phyloP scores from a whole-genome alignment of 2,888 invertebrate genomes.

The Encarsia formosa region DNA sequence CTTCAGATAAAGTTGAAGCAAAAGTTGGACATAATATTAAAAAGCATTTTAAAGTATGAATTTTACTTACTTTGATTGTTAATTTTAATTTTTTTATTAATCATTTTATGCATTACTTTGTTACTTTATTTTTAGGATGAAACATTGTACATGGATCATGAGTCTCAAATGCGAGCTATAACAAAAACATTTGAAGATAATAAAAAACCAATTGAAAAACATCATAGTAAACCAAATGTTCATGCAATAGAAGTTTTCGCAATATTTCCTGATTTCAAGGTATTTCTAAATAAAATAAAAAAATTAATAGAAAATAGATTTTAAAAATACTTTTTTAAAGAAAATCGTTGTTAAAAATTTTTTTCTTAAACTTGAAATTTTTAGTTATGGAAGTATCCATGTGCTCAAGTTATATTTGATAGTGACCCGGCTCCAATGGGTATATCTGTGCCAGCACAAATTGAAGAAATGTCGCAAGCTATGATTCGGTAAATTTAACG shows the following conservation, averaged over 20 bases:
- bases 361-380: constrained; percentile 5
- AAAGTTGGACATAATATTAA: constrained; percentile 98
- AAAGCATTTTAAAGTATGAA: constrained; percentile 67
- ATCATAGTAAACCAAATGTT: constrained; percentile 95
- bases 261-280: constrained; percentile 91
- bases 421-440: constrained; percentile 94
- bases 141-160: constrained; percentile 91
- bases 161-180: constrained; percentile 95
- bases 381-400: constrained; percentile 93
- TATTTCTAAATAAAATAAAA: constrained; percentile 34
- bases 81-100: background rate
- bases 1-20: constrained; percentile 92
- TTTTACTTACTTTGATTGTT: background rate
- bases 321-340: no score
- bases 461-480: constrained; percentile 98
- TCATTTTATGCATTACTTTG: constrained; percentile 1
- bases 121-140: constrained; percentile 63
- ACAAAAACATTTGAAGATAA: constrained; percentile 95
- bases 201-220: constrained; percentile 77
- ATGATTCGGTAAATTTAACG: constrained; percentile 77
- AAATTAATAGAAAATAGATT: no score
- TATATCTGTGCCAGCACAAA: constrained; percentile 79
- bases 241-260: constrained; percentile 83
- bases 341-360: no score
- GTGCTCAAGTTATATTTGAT: constrained; percentile 97